Base-by-base conservation (phyloP, 2,888 invertebrate genomes). In the Lapara coniferarum region DNA sequence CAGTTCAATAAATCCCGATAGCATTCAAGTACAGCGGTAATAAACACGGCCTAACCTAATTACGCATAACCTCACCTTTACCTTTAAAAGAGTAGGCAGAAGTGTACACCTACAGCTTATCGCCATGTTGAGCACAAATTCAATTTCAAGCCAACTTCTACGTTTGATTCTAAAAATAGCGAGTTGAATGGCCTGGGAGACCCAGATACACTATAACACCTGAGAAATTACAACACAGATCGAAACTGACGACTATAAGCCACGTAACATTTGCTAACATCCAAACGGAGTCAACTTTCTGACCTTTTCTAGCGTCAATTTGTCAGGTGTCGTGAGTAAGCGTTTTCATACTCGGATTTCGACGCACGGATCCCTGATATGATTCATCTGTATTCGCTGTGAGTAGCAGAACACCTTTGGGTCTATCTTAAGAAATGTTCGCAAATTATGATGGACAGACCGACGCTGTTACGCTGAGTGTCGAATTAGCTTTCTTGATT, bases 391-490 rank as follows among this genome's bases (percentile, higher is more conserved):
- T 70, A 70, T 70, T 70, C 70, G 14, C 16, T 30, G 5, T 25
- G 66, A 37, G 79, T 77, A 25, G 68, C 74, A 70, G 72, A 75
- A 75, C 77, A 75, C 74, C 77, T 76, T 80, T 75, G 74, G 75
- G 77, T 74, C 75, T 74, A 72, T 74, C 77, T 74, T 74, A 73
- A 80, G 78, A 81, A 81, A 85, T 81, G 78, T 80, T 81, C 73
- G 77, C 81, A 85, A 82, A 85, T 84, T 81, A 78, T 83, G 84
- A 84, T 78, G 82, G 85, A 83, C 84, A 78, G 79, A 73, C 71
- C 74, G 74, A 75, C 37, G 63, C 49, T 51, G 52, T 66, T 56
- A 56, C 37, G 51, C 66, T 46, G 70, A 68, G 68, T 68, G 67
- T 49, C 49, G 70, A 70, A 70, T 70, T 66, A 70, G 52, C 37